Evolutionary conservation across 2,113 vertebrate genomes (phyloP), one percentile per base, ranked within the genome.

Genomic region (Puma concolor): DNA sequence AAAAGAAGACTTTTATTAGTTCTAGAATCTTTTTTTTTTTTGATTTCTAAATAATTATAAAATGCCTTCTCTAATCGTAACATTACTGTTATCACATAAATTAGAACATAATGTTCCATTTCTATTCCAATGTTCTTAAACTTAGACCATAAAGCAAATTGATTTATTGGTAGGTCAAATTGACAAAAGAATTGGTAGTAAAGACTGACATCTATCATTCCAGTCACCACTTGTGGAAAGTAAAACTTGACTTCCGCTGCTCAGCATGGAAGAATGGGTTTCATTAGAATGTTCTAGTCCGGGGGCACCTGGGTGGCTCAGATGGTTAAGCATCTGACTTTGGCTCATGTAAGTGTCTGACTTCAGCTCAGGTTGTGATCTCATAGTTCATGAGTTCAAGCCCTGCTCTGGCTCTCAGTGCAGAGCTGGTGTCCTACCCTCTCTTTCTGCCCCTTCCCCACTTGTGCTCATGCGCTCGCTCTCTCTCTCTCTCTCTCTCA

Each of bases 181-280:
- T 94, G 80, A 72, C 84, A 29, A 92, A 97, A 92, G 12, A 74
- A 84, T 89, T 69, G 21, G 19, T 48, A 94, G 21, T 16, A 71
- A 31, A 90, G 29, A 38, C 50, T 96, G 44, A 83, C 11, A 79
- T 63, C 41, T 77, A 38, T 14, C 67, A 83, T 63, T 94, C 2
- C 6, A 16, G 2, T 84, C 74, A 80, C 48, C 19, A 90, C 33
- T 14, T 27, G 25, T 5, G 2, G 12, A 14, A 94, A 84, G 31
- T 71, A 84, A 82, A 95, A 67, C 12, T 27, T 64, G 41, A 72
- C 29, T 82, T 95, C 15, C 69, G 4, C 31, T 89, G 25, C 19
- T 87, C 5, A 27, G 29, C 7, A 19, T 50, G 41, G 80, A 86
- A 93, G 38, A 95, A 33, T 89, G 52, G 25, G 19, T 83, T 95